Conservation (phyloP, 2,113 vertebrate genomes). For the Daboia siamensis region DNA sequence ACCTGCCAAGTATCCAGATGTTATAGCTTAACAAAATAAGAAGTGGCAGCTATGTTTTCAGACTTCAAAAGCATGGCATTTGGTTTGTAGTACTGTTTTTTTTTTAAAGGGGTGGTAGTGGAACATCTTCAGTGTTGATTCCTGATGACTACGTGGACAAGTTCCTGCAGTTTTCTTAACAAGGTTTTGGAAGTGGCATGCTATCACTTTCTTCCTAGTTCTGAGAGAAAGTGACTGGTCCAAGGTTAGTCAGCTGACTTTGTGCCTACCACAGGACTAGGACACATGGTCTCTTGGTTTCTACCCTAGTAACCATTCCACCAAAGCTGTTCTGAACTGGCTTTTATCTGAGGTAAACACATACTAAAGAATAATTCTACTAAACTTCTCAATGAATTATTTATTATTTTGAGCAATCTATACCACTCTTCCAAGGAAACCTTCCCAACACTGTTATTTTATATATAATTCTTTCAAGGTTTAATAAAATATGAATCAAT, state of each 20-base stretch:
- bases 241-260: background rate
- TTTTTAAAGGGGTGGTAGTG: background rate
- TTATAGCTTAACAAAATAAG: constrained; percentile 22
- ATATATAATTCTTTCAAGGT: background rate
- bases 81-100: background rate
- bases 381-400: background rate
- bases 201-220: background rate
- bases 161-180: background rate
- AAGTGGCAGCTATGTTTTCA: constrained; percentile 17
- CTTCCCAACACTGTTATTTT: background rate
- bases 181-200: background rate
- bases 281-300: background rate
- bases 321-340: background rate
- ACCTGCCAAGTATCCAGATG: constrained; percentile 54
- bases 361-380: background rate
- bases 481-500: background rate
- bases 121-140: background rate
- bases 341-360: background rate
- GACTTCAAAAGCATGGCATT: constrained; percentile 26
- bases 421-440: background rate
- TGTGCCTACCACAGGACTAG: background rate
- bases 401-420: background rate
- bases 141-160: background rate
- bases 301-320: background rate
- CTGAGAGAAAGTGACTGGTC: background rate